Conservation (phyloP, 2,888 invertebrate species). For the Xestia xanthographa region DNA sequence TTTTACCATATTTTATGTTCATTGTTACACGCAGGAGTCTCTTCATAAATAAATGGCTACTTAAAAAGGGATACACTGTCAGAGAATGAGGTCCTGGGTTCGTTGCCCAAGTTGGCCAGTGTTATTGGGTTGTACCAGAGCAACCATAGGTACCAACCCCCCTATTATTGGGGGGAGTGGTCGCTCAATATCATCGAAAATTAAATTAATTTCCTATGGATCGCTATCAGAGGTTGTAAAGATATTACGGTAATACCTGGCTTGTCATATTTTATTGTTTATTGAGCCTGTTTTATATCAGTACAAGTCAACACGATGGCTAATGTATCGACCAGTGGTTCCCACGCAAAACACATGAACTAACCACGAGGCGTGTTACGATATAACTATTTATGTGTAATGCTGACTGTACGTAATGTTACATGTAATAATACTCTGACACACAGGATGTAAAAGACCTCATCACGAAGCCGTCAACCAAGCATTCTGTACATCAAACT, state of each 20-base stretch:
- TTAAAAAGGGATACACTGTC: too few relatives aligned
- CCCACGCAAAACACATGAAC: slow-evolving; percentile 30
- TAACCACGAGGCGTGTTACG: slow-evolving; percentile 6
- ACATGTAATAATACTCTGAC: not conserved
- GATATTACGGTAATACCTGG: slow-evolving; percentile 31
- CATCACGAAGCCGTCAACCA: too few relatives aligned
- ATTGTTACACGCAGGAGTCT: too few relatives aligned
- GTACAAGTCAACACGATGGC: not conserved
- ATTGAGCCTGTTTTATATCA: slow-evolving; percentile 33
- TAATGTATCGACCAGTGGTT: not conserved
- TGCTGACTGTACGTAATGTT: not conserved
- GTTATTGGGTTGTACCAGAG: not conserved
- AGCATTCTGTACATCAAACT: too few relatives aligned
- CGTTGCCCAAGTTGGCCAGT: not conserved
- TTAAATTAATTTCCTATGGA: slow-evolving; percentile 20
- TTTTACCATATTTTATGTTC: too few relatives aligned
- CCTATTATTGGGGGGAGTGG: not conserved
- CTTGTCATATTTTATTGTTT: slow-evolving; percentile 31
- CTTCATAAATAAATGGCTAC: too few relatives aligned
- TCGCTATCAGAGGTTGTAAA: slow-evolving; percentile 40
- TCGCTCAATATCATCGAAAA: slow-evolving; percentile 5
- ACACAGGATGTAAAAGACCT: too few relatives aligned
- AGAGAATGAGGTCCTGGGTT: not conserved
- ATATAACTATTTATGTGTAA: not conserved
- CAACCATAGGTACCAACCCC: not conserved